Evolutionary conservation across 1,140 invertebrate genomes (phyloP), one percentile per base, ranked within the genome.

Genomic region (Solenopsis invicta): DNA sequence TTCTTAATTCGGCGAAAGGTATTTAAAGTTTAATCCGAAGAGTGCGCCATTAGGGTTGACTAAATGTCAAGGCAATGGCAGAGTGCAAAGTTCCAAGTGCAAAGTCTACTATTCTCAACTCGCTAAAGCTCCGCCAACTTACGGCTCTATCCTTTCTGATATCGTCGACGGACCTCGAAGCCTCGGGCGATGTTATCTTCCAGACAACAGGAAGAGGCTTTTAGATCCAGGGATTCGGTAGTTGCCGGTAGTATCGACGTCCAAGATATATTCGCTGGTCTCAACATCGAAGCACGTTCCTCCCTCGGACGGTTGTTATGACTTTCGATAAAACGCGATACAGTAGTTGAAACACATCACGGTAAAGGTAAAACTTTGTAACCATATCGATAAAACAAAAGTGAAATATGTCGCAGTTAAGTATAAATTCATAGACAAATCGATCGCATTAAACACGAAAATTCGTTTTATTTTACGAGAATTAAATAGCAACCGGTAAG

Each of bases 11-110:
- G 89, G 81, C 89, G 88, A 87, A 93, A 93, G 92, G 89, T 93
- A 91, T 94, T 93, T 91, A 91, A 94, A 94, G 82, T 94, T 94
- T 93, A 93, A 94, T 93, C 93, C 93, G 89, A 91, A 89, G 92
- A 94, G 93, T 92, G 89, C 69, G 69, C 92, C 90, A 93, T 93
- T 93, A 92, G 87, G 91, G 91, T 92, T 93, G 93, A 94, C 93
- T 93, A 91, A 93, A 93, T 86, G 91, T 87, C 77, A 80, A 88
- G 69, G 77, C 89, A 78, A 88, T 89, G 91, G 72, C 88, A 91
- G 81, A 91, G 84, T 89, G 89, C 90, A 93, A 94, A 94, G 93
- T 94, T 94, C 90, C 86, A 87, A 94, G 93, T 94, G 92, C 93
- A 92, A 94, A 94, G 91, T 94, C 94, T 94, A 88, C 92, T 94